Evolutionary conservation across 2,888 invertebrate genomes (phyloP).

Genomic region (Trichogramma dendrolimi): DNA sequence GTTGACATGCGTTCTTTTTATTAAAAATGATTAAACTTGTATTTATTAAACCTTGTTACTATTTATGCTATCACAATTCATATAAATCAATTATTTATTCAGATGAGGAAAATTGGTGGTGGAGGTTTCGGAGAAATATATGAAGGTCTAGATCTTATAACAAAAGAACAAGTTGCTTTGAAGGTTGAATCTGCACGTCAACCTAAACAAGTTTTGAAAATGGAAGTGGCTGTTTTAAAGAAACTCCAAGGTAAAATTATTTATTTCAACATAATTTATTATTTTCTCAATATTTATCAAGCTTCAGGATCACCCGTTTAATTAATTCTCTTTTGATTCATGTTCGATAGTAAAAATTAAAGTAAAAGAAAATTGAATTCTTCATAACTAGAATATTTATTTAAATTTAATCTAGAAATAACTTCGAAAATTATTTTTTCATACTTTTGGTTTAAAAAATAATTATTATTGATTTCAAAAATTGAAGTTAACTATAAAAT

Average conservation of each 20-base stretch:
- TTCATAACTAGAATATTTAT: too few species aligned
- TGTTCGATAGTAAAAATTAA: too few species aligned
- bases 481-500: not conserved
- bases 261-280: too few species aligned
- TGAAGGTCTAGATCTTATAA: constrained; percentile 94
- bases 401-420: too few species aligned
- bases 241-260: constrained; percentile 78
- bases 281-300: too few species aligned
- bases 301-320: too few species aligned
- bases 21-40: not conserved
- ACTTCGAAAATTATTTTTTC: not conserved
- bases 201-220: constrained; percentile 98
- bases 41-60: not conserved
- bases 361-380: too few species aligned
- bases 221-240: constrained; percentile 99
- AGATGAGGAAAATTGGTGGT: constrained; percentile 94
- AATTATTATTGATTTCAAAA: not conserved
- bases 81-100: constrained; percentile 15
- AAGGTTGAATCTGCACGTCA: constrained; percentile 98
- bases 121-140: constrained; percentile 99
- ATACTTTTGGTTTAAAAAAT: not conserved
- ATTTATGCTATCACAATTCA: not conserved
- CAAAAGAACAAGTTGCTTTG: constrained; percentile 95
- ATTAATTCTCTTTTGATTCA: too few species aligned
- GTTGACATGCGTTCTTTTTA: not conserved